Evolutionary conservation across 2,888 invertebrate genomes (phyloP).

Genomic region (Pogonocherus hispidulus): DNA sequence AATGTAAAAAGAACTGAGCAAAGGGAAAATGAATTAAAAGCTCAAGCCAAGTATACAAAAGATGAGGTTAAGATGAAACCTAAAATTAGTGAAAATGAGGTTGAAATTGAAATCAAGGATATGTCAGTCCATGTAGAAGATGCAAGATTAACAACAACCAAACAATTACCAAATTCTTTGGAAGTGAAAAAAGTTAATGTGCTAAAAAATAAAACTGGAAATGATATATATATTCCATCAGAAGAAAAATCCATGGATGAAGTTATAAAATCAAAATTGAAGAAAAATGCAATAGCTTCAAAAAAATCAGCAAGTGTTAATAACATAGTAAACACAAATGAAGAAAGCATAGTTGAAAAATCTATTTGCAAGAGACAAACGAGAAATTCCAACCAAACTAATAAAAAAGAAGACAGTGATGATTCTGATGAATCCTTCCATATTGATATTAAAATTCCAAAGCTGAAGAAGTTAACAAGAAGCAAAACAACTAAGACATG

Average conservation of each 20-base stretch:
- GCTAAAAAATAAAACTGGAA: conserved; percentile 30
- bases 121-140: neutral
- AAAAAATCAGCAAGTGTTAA: conserved; percentile 5
- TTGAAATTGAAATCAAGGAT: conserved; percentile 23
- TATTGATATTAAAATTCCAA: conserved; percentile 53
- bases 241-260: conserved; percentile 43
- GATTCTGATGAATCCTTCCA: conserved; percentile 59
- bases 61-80: conserved; percentile 39
- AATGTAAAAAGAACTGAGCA: conserved; percentile 75
- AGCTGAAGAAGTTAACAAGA: conserved; percentile 56
- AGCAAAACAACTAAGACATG: conserved; percentile 43
- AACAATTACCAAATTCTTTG: neutral
- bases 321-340: conserved; percentile 1
- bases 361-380: conserved; percentile 48
- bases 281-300: conserved; percentile 22
- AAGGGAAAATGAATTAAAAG: conserved; percentile 73
- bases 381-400: conserved; percentile 47
- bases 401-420: conserved; percentile 45
- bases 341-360: conserved; percentile 23
- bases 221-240: neutral
- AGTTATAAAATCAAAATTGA: conserved; percentile 45
- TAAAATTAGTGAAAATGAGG: conserved; percentile 34
- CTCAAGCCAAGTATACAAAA: conserved; percentile 63
- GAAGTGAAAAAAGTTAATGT: conserved; percentile 15
- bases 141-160: conserved; percentile 8